Evolutionary conservation across 2,113 vertebrate species (phyloP).

Genomic region (Vulpes ferrilata): DNA sequence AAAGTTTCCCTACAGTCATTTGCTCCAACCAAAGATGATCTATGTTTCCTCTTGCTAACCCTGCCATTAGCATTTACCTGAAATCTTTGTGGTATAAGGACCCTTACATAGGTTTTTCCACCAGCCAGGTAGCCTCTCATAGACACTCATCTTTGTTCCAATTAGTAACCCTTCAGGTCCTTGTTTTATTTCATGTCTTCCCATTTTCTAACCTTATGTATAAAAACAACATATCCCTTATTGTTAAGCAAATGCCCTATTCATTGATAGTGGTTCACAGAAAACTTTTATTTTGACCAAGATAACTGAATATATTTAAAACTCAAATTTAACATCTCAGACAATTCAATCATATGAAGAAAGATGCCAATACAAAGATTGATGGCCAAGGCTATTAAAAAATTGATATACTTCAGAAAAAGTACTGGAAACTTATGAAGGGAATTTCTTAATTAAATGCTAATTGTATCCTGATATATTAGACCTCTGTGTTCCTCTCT

Average conservation of each 20-base stretch:
- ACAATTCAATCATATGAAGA: not conserved
- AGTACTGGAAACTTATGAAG: not conserved
- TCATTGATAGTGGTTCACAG: not conserved
- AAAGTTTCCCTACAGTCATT: not conserved
- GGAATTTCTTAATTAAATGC: not conserved
- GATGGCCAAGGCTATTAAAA: not conserved
- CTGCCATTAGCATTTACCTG: not conserved
- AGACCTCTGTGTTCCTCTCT: not conserved
- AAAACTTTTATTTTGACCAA: not conserved
- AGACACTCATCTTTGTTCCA: not conserved
- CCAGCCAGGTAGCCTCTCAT: not conserved
- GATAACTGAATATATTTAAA: not conserved
- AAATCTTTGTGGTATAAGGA: not conserved
- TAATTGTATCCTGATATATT: not conserved
- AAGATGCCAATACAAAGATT: not conserved
- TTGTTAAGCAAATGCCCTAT: not conserved
- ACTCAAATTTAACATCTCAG: not conserved
- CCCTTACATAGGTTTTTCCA: not conserved
- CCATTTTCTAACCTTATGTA: not conserved
- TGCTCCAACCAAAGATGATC: not conserved
- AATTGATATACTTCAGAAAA: not conserved
- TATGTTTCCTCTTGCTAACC: not conserved
- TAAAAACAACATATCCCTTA: not conserved
- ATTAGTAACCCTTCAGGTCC: not conserved
- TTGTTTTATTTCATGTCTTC: not conserved